Percentiles rank a stretch among this genome's conserved stretches.
These are phyloP conservation scores for Sceloporus tristichus DNA, from an alignment of 2,113 vertebrate genomes.

Conservation along the genomic window DNA sequence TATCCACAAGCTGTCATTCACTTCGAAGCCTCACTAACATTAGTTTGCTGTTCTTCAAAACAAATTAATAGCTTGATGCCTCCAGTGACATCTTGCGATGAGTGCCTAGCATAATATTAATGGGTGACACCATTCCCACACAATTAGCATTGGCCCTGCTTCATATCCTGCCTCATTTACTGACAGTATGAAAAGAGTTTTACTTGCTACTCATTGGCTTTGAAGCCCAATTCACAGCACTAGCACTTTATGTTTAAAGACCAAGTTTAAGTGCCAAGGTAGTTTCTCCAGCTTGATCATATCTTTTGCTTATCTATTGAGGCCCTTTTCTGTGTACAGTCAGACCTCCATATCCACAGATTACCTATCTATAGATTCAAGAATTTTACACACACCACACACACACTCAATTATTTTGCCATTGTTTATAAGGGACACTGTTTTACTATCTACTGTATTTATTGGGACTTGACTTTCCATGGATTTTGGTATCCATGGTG, in stretches of 20 bases:
- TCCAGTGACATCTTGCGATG: neutral
- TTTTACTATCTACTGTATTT: too few species aligned
- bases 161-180: neutral
- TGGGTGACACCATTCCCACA: neutral
- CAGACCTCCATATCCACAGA: too few species aligned
- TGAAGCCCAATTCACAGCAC: neutral
- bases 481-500: too few species aligned
- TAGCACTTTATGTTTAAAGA: neutral
- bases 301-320: neutral
- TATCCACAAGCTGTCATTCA: slow-evolving; percentile 9
- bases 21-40: neutral
- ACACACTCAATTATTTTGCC: too few species aligned
- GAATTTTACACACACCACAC: too few species aligned
- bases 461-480: too few species aligned
- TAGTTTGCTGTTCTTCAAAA: slow-evolving; percentile 3
- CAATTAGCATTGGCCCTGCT: neutral
- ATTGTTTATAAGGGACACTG: too few species aligned
- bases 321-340: neutral
- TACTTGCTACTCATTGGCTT: neutral
- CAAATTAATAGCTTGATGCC: neutral
- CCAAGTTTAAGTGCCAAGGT: neutral
- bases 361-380: too few species aligned
- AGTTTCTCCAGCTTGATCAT: too few species aligned
- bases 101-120: neutral
- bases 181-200: neutral